Evolutionary conservation across 64 coral and sea anemone genomes (phyloP).

Genomic region (Porites lutea): DNA sequence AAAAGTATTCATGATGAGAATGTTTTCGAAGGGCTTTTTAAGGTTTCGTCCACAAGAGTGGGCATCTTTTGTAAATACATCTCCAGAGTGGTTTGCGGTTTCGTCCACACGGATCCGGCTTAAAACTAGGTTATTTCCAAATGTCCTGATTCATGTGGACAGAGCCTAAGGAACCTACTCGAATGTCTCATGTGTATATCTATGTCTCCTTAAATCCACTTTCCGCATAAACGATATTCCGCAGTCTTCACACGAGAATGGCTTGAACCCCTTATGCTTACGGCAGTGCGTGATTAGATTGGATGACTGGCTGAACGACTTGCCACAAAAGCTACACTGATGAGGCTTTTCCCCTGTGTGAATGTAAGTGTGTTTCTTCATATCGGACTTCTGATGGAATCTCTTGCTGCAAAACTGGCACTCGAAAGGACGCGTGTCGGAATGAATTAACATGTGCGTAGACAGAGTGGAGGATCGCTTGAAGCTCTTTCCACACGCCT

Average conservation of each 20-base stretch:
- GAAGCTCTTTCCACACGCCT: conserved; percentile 53
- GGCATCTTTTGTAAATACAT: no score
- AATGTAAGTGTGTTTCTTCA: conserved; percentile 80
- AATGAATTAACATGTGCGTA: conserved; percentile 76
- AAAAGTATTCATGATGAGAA: no score
- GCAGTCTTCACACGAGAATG: conserved; percentile 70
- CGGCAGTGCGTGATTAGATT: conserved; percentile 78
- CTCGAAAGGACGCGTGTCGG: conserved; percentile 65
- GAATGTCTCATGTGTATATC: conserved; percentile 50
- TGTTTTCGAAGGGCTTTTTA: no score
- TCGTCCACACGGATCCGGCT: no score
- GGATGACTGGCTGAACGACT: conserved; percentile 78
- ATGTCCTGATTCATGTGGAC: no score
- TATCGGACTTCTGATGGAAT: conserved; percentile 78
- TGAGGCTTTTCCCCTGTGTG: conserved; percentile 76
- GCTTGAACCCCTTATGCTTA: conserved; percentile 78
- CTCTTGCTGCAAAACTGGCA: conserved; percentile 74
- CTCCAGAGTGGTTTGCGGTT: no score
- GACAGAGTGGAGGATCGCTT: conserved; percentile 75
- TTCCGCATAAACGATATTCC: conserved; percentile 71
- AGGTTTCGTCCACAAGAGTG: no score
- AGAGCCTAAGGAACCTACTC: neutral
- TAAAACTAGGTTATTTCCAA: no score
- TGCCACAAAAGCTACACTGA: conserved; percentile 54
- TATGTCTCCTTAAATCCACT: conserved; percentile 65